A percentile compares a stretch with the other conserved stretches of the same genome.
These are phyloP conservation scores for Scomber japonicus DNA, from an alignment of 2,113 vertebrate species.

Conservation along the genomic window DNA sequence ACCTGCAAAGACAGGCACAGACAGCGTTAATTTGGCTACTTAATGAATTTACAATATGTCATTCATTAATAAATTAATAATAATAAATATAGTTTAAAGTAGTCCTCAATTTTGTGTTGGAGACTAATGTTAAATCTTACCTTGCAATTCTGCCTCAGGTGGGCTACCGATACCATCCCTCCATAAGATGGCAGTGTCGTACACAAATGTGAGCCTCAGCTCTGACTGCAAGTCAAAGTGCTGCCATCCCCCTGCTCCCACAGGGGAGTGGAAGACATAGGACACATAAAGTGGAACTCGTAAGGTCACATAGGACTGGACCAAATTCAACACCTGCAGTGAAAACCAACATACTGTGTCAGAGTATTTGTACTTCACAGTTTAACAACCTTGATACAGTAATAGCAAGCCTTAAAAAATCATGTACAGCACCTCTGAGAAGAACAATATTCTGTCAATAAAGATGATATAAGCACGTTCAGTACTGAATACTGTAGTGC, in stretches of 20 bases:
- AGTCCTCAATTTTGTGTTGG: background rate
- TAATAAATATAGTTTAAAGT: background rate
- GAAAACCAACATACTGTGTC: background rate
- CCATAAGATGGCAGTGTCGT: constrained; percentile 99
- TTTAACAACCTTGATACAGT: background rate
- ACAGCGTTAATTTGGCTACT: background rate
- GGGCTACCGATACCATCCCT: constrained; percentile 93
- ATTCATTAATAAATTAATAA: background rate
- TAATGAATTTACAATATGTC: fast-evolving
- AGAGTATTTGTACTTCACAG: background rate
- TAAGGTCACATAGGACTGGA: constrained; percentile 97
- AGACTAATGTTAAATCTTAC: constrained; percentile 68
- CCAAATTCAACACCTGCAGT: constrained; percentile 92
- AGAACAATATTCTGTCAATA: background rate
- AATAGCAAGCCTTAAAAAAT: background rate
- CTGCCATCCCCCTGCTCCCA: constrained; percentile 93
- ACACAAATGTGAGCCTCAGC: constrained; percentile 96
- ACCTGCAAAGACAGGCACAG: constrained; percentile 81
- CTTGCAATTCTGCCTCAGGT: constrained; percentile 93
- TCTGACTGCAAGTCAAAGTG: constrained; percentile 96
- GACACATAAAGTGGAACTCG: constrained; percentile 94
- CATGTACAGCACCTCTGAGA: background rate
- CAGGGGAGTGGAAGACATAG: constrained; percentile 95
- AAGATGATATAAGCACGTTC: background rate
- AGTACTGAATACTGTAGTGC: background rate